Base-by-base conservation (phyloP, 2,797 vertebrate genomes). In the Galago senegalensis region DNA sequence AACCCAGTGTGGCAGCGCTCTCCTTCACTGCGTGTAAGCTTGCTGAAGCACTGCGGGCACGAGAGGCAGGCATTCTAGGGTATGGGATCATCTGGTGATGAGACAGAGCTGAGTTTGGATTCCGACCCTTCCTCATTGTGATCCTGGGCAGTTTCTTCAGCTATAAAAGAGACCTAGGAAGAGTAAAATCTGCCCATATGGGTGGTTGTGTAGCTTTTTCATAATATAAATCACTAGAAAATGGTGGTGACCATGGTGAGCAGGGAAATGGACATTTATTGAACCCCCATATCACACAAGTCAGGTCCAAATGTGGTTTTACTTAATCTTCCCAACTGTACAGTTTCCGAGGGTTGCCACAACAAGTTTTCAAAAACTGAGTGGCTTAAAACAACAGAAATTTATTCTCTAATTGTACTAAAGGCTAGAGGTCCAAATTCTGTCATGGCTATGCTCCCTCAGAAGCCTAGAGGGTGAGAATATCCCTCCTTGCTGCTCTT, bases 71-170 rank as follows among this genome's bases (percentile, higher is more conserved):
- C 43, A 29, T 61, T 63, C 25, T 31, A 61, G 37, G 60, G 2
- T 58, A 7, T 43, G 29, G 27, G 16, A 11, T 92, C 56, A 31
- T 83, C 46, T 89, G 79, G 61, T 49, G 87, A 87, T 94, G 88
- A 82, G 87, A 92, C 87, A 91, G 87, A 91, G 23, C 0, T 0
- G 70, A 81, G 27, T 94, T 97, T 91, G 96, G 97, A 96, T 95
- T 98, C 18, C 0, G 58, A 25, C 80, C 96, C 69, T 97, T 94
- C 87, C 29, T 43, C 37, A 84, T 63, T 98, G 93, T 94, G 87
- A 87, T 88, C 63, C 76, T 81, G 3, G 7, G 85, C 75, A 61
- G 60, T 95, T 94, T 96, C 58, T 89, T 97, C 69, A 79, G 12
- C 46, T 91, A 70, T 96, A 92, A 79, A 83, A 43, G 34, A 27